Percentiles rank a stretch among this genome's conserved stretches.
These are phyloP conservation scores for Carollia perspicillata DNA, from an alignment of 2,113 vertebrate genomes.

Conservation along the genomic window DNA sequence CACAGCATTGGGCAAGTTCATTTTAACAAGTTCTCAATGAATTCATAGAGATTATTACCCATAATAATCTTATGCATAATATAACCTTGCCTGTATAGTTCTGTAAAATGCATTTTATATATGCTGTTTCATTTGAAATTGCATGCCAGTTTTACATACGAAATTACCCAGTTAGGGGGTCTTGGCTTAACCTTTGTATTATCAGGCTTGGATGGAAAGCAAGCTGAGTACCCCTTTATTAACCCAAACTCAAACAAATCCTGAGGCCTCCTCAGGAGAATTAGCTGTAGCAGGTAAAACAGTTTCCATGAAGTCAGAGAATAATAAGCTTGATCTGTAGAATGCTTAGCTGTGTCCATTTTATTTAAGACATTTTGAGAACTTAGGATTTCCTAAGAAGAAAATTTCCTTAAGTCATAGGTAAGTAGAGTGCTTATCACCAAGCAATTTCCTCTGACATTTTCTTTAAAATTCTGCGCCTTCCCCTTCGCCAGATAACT, in stretches of 20 bases:
- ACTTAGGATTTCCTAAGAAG: slow-evolving; percentile 37
- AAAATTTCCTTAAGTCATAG: slow-evolving; percentile 29
- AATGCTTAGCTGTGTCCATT: background rate
- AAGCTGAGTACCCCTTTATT: background rate
- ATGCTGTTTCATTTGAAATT: background rate
- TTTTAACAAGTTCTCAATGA: background rate
- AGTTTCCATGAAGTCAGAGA: background rate
- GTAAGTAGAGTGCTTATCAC: slow-evolving; percentile 25
- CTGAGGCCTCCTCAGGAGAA: background rate
- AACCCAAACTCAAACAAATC: background rate
- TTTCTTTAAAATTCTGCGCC: slow-evolving; percentile 38
- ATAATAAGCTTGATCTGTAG: background rate
- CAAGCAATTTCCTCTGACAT: slow-evolving; percentile 47
- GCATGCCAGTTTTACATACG: background rate
- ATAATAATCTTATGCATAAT: background rate
- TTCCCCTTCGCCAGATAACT: slow-evolving; percentile 2
- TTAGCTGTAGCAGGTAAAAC: background rate
- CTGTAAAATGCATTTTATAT: background rate
- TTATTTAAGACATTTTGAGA: slow-evolving; percentile 48
- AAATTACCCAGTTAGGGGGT: background rate
- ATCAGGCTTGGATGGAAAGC: background rate
- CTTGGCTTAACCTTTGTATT: background rate
- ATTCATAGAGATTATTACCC: background rate
- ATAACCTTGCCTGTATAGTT: background rate
- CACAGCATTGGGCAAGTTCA: background rate